Percentiles rank a stretch among this genome's conserved stretches.
These are phyloP conservation scores for Saguinus oedipus DNA, from an alignment of 2,797 vertebrate species.

Conservation along the genomic window DNA sequence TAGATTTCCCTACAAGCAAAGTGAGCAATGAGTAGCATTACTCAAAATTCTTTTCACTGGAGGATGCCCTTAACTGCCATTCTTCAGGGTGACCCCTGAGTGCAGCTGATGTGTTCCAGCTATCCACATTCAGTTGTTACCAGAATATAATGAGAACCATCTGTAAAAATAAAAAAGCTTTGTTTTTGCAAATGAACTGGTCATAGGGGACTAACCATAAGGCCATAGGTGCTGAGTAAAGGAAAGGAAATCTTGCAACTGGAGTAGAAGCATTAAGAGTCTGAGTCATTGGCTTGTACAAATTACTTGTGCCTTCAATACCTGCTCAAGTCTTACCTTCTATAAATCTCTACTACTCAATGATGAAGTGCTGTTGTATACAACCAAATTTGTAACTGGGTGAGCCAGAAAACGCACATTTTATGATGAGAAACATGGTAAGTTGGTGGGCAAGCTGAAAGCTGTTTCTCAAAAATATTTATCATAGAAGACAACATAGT, in stretches of 20 bases:
- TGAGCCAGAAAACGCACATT: not conserved
- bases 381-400: not conserved
- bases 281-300: not conserved
- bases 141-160: not conserved
- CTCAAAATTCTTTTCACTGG: not conserved
- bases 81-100: not conserved
- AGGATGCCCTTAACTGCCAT: not conserved
- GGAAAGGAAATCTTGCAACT: not conserved
- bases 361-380: not conserved
- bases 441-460: not conserved
- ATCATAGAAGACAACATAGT: not conserved
- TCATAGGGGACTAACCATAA: not conserved
- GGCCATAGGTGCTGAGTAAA: not conserved
- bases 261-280: not conserved
- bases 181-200: not conserved
- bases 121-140: not conserved
- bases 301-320: not conserved
- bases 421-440: not conserved
- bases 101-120: not conserved
- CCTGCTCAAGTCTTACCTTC: not conserved
- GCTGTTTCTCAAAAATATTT: not conserved
- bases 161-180: not conserved
- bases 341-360: not conserved
- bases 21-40: not conserved
- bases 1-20: not conserved